A percentile compares a stretch with the other conserved stretches of the same genome.
Conservation (phyloP, 2,888 invertebrate genomes). For the Euproctis similis region DNA sequence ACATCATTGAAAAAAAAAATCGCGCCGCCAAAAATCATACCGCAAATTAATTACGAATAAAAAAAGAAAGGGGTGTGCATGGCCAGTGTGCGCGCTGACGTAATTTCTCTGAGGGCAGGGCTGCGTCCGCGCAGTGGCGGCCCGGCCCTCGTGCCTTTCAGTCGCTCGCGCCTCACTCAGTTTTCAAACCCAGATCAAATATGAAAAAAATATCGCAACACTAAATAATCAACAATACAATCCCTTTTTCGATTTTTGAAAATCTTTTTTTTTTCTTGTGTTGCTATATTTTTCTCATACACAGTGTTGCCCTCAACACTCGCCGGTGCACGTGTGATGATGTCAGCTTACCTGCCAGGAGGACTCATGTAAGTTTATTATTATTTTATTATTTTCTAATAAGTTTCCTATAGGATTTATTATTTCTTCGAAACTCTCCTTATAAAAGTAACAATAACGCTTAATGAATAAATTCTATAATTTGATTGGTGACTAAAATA, state of each 20-base stretch:
- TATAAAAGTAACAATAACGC: too few relatives aligned
- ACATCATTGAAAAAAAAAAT: conserved; percentile 35
- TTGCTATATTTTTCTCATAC: conserved; percentile 24
- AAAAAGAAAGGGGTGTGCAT: conserved; percentile 67
- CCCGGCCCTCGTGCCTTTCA: conserved; percentile 56
- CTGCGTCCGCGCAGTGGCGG: conserved; percentile 52
- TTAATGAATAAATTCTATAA: too few relatives aligned
- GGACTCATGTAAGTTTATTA: conserved; percentile 47
- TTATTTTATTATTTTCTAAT: conserved; percentile 23
- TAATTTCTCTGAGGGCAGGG: conserved; percentile 54
- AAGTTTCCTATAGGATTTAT: conserved; percentile 17
- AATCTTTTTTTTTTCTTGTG: conserved; percentile 16
- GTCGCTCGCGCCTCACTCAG: conserved; percentile 26
- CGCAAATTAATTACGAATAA: conserved; percentile 69
- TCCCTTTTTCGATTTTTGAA: conserved; percentile 3
- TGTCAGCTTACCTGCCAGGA: conserved; percentile 46
- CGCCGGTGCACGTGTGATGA: conserved; percentile 52
- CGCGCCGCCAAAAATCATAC: conserved; percentile 52
- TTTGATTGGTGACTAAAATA: too few relatives aligned
- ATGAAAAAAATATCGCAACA: conserved; percentile 19
- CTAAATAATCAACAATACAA: conserved; percentile 16
- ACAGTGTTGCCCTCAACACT: conserved; percentile 23
- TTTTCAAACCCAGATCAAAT: conserved; percentile 19
- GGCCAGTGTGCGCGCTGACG: conserved; percentile 56
- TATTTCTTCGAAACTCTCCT: too few relatives aligned